Evolutionary conservation across 1,140 invertebrate genomes (phyloP).

Genomic region (Archivesica marissinica): DNA sequence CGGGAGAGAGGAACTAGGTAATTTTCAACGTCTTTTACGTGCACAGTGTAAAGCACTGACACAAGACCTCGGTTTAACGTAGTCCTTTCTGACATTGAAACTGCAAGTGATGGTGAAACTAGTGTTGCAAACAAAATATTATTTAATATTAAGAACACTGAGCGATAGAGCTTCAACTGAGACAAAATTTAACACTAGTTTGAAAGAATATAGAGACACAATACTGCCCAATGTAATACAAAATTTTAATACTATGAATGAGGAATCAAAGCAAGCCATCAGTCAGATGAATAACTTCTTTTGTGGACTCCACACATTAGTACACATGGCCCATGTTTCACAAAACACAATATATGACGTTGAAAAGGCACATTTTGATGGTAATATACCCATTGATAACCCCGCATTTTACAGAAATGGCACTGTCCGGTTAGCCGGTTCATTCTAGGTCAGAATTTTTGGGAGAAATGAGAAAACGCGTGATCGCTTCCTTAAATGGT

Average conservation of each 20-base stretch:
- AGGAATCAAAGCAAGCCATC: neutral
- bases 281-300: constrained; percentile 39
- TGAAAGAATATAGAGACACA: constrained; percentile 15
- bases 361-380: constrained; percentile 29
- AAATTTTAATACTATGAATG: constrained; percentile 3
- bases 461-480: no score
- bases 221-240: constrained; percentile 22
- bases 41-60: no score
- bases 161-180: constrained; percentile 54
- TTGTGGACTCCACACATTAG: constrained; percentile 41
- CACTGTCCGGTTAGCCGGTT: no score
- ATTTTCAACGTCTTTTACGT: no score
- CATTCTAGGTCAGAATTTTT: no score
- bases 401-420: constrained; percentile 1
- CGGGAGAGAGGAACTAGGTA: no score
- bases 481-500: no score
- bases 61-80: no score
- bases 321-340: constrained; percentile 27
- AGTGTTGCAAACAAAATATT: no score
- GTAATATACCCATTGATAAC: constrained; percentile 23
- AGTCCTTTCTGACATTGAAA: no score
- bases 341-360: neutral
- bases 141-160: no score
- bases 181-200: constrained; percentile 38
- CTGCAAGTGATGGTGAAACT: no score